Evolutionary conservation across 1,140 invertebrate species (phyloP).

Genomic region (Drosophila sproati): DNA sequence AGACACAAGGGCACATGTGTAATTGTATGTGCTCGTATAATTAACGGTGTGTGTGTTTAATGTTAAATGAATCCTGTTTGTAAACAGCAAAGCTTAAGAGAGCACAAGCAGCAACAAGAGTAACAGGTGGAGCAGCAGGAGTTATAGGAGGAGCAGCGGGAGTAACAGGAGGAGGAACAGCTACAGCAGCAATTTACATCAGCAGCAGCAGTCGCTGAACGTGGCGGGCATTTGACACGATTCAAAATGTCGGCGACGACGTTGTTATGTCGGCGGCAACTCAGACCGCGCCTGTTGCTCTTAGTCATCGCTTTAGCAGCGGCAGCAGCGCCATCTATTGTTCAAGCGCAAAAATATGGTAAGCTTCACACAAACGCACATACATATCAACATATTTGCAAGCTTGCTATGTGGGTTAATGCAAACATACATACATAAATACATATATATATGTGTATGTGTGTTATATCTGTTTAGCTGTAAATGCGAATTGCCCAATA

Average conservation of each 20-base stretch:
- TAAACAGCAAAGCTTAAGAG: too few relatives aligned
- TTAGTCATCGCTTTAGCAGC: background rate
- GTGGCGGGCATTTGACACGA: background rate
- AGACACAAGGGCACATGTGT: background rate
- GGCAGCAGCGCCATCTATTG: background rate
- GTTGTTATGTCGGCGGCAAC: background rate
- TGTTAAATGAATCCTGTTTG: too few relatives aligned
- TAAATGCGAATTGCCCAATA: conserved; percentile 7
- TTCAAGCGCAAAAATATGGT: conserved; percentile 9
- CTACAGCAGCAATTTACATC: background rate
- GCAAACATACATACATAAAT: too few relatives aligned
- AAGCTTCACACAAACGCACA: background rate
- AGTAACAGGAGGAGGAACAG: background rate
- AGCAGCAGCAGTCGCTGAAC: background rate
- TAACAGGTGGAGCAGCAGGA: too few relatives aligned
- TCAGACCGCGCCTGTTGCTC: background rate
- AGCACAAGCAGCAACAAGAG: too few relatives aligned
- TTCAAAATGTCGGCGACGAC: background rate
- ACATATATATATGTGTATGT: too few relatives aligned
- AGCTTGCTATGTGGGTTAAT: background rate
- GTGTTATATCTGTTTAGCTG: background rate
- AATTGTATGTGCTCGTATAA: too few relatives aligned
- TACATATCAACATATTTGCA: too few relatives aligned
- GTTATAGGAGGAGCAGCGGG: too few relatives aligned
- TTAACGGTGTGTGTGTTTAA: too few relatives aligned